Conservation (phyloP, 1,140 invertebrate species). For the Euschistus heros region DNA sequence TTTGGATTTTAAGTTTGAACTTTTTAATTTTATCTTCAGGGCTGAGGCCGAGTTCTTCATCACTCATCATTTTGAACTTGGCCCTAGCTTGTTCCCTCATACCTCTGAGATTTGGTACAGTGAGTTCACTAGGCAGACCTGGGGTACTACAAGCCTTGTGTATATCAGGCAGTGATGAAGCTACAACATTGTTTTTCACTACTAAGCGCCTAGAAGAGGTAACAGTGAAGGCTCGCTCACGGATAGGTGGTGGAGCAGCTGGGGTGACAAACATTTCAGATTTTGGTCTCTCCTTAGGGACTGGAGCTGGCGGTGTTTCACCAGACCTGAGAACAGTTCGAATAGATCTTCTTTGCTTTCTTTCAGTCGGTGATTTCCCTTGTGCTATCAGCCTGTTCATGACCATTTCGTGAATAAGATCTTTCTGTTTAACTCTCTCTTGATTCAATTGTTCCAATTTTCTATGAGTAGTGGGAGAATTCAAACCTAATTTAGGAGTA, state of each 20-base stretch:
- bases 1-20: constrained; percentile 39
- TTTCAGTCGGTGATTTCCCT: constrained; percentile 51
- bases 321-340: background rate
- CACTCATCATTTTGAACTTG: constrained; percentile 54
- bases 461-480: constrained; percentile 38
- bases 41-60: constrained; percentile 59
- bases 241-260: constrained; percentile 22
- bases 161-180: constrained; percentile 34
- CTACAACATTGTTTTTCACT: constrained; percentile 26
- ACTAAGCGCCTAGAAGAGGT: background rate
- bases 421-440: constrained; percentile 56
- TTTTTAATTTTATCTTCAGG: constrained; percentile 54
- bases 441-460: constrained; percentile 53
- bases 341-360: constrained; percentile 34
- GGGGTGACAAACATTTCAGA: constrained; percentile 26
- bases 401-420: constrained; percentile 61
- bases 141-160: constrained; percentile 30
- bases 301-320: constrained; percentile 23
- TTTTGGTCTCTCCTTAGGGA: constrained; percentile 24
- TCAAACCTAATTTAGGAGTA: constrained; percentile 30
- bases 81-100: constrained; percentile 50
- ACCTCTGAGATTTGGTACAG: constrained; percentile 38
- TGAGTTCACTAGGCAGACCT: constrained; percentile 35
- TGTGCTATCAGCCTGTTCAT: constrained; percentile 63
- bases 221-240: constrained; percentile 18